Base-by-base conservation (phyloP, 2,797 vertebrate species). In the Babyrousa celebensis region DNA sequence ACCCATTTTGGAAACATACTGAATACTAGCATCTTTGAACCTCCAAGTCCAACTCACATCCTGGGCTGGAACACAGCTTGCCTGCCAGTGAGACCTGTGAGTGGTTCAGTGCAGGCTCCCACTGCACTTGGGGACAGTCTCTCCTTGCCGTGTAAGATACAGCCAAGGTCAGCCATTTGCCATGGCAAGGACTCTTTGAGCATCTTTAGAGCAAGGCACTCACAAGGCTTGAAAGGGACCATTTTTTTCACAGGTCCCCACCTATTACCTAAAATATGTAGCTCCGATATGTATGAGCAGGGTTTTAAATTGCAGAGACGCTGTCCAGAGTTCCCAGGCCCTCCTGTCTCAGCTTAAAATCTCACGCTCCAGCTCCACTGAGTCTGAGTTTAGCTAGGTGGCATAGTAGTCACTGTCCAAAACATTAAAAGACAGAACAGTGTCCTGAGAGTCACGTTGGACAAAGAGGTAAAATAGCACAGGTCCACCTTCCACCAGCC, bases 61-160 rank as follows among this genome's bases (percentile, higher is more conserved):
- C 8, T 1, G 10, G 12, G n/a, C 29, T 8, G 62, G 16, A 18
- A 43, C 9, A 9, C 5, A 75, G 8, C 18, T 56, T 20, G 8
- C 27, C 65, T 17, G 0, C 78, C 3, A 0, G 8, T 2, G 60
- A 91, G 12, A 15, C 12, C 54, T 62, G 43, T 62, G 40, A 18
- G 16, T 29, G 18, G n/a, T 16, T 5, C 0, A 2, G 48, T 6
- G 18, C 65, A 52, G 3, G 6, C 29, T 27, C 2, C 0, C 0
- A 12, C 25, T 0, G 3, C 7, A 54, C 10, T 4, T 5, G 3
- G 77, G 18, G 75, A 77, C 16, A 70, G 67, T 5, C 12, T 60
- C 63, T 65, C 18, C 32, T 70, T 25, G 62, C n/a, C 25, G 4
- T 25, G 14, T 36, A 63, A 79, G 23, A 56, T 43, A 3, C 0